A percentile compares a stretch with the other conserved stretches of the same genome.
These are phyloP conservation scores for Cylloceria caligata DNA, from an alignment of 2,888 invertebrate genomes.

Conservation along the genomic window DNA sequence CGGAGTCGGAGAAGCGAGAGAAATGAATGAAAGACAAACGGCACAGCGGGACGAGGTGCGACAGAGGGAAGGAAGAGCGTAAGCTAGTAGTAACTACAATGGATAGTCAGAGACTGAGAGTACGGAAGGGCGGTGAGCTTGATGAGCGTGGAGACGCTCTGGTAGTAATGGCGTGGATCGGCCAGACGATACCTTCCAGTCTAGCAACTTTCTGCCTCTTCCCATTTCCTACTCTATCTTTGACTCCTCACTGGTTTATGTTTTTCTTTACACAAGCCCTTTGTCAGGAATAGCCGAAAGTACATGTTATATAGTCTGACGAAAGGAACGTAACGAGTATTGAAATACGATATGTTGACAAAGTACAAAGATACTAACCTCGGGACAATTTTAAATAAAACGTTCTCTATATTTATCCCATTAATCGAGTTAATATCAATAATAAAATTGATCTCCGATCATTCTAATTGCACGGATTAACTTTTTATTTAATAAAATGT, in stretches of 20 bases:
- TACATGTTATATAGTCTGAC: background rate
- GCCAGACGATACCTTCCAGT: constrained; percentile 47
- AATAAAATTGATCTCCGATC: too few species aligned
- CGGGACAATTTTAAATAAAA: background rate
- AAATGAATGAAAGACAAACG: constrained; percentile 49
- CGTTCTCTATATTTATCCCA: too few species aligned
- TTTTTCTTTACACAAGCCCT: constrained; percentile 4
- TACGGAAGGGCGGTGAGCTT: constrained; percentile 41
- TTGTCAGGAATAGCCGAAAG: constrained; percentile 32
- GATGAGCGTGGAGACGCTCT: constrained; percentile 54
- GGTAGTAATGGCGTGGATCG: constrained; percentile 58
- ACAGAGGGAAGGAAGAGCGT: constrained; percentile 22
- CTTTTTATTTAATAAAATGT: too few species aligned
- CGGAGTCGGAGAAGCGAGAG: constrained; percentile 14
- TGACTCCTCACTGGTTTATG: too few species aligned
- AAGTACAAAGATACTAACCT: too few species aligned
- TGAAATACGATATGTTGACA: background rate
- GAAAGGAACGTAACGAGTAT: background rate
- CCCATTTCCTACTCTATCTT: background rate
- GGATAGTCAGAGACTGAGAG: constrained; percentile 54
- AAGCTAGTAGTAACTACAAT: constrained; percentile 60
- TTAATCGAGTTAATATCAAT: too few species aligned
- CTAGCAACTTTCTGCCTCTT: constrained; percentile 14
- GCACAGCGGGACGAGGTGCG: constrained; percentile 8
- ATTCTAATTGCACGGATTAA: too few species aligned